phyloP scores from a whole-genome alignment of 2,113 vertebrate species.

The Strix aluco region DNA sequence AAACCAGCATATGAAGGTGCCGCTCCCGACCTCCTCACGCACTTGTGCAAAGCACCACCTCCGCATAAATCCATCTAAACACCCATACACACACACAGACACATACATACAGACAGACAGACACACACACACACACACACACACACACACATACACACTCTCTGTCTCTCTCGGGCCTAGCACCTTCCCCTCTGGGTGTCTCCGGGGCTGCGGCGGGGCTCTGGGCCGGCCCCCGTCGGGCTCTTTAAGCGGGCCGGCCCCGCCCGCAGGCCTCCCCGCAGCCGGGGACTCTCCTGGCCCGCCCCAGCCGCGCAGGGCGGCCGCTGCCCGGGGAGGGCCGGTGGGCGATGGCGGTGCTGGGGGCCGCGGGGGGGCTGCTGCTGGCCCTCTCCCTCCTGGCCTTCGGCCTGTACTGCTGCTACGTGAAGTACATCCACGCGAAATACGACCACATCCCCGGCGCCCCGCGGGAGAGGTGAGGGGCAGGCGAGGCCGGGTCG shows the following conservation, averaged over 20 bases:
- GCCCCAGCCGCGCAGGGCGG: too few relatives aligned
- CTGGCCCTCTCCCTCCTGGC: slow-evolving; percentile 25
- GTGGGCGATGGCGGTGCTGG: background rate
- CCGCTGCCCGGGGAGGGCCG: background rate
- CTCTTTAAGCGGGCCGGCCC: background rate
- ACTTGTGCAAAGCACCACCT: background rate
- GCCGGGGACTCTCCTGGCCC: rapidly evolving
- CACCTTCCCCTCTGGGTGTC: too few relatives aligned
- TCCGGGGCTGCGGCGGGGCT: too few relatives aligned
- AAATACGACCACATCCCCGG: slow-evolving; percentile 82
- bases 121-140: too few relatives aligned
- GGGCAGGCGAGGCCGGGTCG: background rate
- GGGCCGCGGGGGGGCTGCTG: background rate
- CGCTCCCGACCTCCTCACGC: background rate
- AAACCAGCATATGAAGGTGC: background rate
- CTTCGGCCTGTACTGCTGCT: slow-evolving; percentile 72
- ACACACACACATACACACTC: too few relatives aligned
- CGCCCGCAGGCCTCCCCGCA: background rate
- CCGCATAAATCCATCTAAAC: too few relatives aligned
- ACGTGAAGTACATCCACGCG: slow-evolving; percentile 68
- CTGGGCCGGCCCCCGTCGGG: background rate
- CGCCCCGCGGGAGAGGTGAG: slow-evolving; percentile 79
- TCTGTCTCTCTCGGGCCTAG: too few relatives aligned
- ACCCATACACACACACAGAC: rapidly evolving
- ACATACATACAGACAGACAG: too few relatives aligned